These are phyloP conservation scores for Enteromius anoplus DNA, from an alignment of 2,797 vertebrate species.

Conservation along the genomic window DNA sequence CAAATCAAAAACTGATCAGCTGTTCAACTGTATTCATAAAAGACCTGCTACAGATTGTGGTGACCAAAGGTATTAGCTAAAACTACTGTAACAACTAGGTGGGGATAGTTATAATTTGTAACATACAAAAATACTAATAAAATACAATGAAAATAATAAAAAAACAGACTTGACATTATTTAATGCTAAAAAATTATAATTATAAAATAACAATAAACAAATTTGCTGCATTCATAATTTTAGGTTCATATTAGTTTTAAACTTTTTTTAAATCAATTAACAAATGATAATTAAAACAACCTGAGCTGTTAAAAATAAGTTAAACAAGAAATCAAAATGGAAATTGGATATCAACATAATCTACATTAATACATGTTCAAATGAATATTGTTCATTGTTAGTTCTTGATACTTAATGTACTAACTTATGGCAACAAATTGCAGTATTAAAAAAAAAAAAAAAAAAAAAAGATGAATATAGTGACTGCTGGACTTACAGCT, in stretches of 20 bases:
- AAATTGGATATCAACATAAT: neutral
- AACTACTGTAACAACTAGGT: neutral
- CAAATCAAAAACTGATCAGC: neutral
- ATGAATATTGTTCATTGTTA: neutral
- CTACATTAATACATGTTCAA: neutral
- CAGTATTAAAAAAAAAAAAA: neutral
- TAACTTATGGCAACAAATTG: no score
- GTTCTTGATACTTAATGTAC: neutral
- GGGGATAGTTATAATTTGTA: no score
- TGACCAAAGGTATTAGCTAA: neutral
- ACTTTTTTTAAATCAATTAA: neutral
- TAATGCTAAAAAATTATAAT: no score
- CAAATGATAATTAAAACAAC: neutral
- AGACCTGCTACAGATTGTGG: neutral
- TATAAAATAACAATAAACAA: neutral
- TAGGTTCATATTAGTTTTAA: neutral
- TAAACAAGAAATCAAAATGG: neutral
- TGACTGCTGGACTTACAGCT: constrained; percentile 79
- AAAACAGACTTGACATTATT: neutral
- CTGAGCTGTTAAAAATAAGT: neutral
- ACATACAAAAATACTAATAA: neutral
- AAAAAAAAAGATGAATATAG: neutral
- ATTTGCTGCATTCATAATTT: neutral
- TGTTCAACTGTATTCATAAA: neutral
- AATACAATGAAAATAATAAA: neutral